Percentiles rank a stretch among this genome's conserved stretches.
phyloP scores from a whole-genome alignment of 2,888 invertebrate genomes.

The Volucella bombylans region DNA sequence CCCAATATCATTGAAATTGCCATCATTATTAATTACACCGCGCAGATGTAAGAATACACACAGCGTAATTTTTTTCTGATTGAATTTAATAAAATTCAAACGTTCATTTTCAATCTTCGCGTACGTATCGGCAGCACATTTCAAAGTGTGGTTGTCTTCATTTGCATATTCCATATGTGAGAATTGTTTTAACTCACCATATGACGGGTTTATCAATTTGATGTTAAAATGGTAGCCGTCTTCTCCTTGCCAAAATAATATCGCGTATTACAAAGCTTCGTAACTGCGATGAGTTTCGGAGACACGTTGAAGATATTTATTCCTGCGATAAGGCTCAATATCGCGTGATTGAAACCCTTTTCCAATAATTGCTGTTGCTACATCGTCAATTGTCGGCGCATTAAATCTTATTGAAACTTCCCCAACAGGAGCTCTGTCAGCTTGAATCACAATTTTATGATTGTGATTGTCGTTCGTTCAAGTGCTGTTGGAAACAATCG shows the following conservation, averaged over 20 bases:
- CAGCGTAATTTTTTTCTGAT: slow-evolving; percentile 30
- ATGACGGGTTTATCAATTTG: slow-evolving; percentile 8
- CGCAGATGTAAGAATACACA: too few species aligned
- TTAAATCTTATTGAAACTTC: slow-evolving; percentile 75
- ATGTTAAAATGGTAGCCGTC: slow-evolving; percentile 74
- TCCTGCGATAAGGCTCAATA: slow-evolving; percentile 49
- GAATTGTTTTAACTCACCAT: slow-evolving; percentile 59
- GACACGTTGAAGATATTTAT: slow-evolving; percentile 44
- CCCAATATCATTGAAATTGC: slow-evolving; percentile 66
- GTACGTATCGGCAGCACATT: slow-evolving; percentile 58
- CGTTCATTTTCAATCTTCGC: slow-evolving; percentile 68
- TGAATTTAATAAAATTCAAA: slow-evolving; percentile 77
- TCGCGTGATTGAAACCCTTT: slow-evolving; percentile 67
- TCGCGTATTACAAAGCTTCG: slow-evolving; percentile 78
- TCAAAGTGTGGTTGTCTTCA: slow-evolving; percentile 67
- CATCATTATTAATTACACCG: slow-evolving; percentile 60
- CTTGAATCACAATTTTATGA: slow-evolving; percentile 64
- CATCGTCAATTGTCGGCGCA: slow-evolving; percentile 73
- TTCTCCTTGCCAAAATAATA: slow-evolving; percentile 76
- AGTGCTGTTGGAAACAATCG: slow-evolving; percentile 77
- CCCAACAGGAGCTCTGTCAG: slow-evolving; percentile 27
- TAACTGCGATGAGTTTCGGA: slow-evolving; percentile 63
- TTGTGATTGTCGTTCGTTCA: slow-evolving; percentile 77
- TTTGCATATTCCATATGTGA: slow-evolving; percentile 75
- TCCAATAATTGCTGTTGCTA: slow-evolving; percentile 64